Percentiles rank a stretch among this genome's conserved stretches.
phyloP scores from a whole-genome alignment of 2,888 invertebrate species.

The Uropetala carovei region DNA sequence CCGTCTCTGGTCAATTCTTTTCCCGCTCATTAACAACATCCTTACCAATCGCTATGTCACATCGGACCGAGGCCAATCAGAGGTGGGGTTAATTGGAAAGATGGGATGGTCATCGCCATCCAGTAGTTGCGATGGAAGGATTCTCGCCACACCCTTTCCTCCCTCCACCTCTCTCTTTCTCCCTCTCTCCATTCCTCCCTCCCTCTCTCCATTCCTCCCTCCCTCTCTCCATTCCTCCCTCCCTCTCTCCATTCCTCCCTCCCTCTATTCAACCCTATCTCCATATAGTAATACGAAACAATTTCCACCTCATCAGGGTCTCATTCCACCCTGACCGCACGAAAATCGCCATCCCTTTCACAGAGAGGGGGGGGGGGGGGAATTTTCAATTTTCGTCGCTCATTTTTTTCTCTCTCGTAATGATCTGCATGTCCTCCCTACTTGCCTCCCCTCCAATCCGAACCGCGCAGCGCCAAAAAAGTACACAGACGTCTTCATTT shows the following conservation, averaged over 20 bases:
- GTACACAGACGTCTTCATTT: background rate
- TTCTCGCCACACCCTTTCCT: background rate
- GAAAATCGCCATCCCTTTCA: background rate
- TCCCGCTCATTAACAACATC: background rate
- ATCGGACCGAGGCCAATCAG: slow-evolving; percentile 13
- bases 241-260: background rate
- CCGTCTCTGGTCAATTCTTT: background rate
- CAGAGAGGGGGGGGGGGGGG: background rate
- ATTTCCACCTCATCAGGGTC: too few species aligned
- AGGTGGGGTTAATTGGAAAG: background rate
- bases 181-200: background rate
- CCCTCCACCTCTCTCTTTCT: background rate
- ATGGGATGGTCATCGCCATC: background rate
- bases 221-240: background rate
- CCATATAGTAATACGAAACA: too few species aligned
- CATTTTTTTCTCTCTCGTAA: background rate
- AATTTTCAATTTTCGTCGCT: background rate
- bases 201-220: background rate
- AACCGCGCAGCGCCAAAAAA: background rate
- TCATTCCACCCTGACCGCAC: too few species aligned
- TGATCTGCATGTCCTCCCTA: background rate
- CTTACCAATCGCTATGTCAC: background rate
- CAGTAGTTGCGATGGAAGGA: background rate
- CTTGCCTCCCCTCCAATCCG: background rate
- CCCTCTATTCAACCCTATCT: background rate